Base-by-base conservation (phyloP, 2,888 invertebrate genomes). In the Pyrrhia umbra region DNA sequence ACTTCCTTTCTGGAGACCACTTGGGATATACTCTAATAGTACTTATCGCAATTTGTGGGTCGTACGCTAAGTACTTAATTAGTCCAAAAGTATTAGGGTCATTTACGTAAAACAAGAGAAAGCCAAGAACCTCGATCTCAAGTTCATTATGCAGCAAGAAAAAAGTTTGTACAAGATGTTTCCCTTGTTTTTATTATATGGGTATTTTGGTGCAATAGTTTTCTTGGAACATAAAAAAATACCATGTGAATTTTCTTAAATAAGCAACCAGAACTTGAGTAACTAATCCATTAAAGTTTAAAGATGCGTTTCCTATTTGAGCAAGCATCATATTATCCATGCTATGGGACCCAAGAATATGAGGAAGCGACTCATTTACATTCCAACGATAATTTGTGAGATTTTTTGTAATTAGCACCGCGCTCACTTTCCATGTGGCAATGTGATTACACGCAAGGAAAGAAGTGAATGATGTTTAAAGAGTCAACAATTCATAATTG, bases 311-410 rank as follows among this genome's bases (percentile, higher is more conserved):
- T 69, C 69, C 59, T 75, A 60, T 78, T 72, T 70, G 69, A 55
- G 46, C 56, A 62, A 63, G 40, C 42, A 46, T 54, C 73, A 51
- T 54, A 68, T 69, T 75, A 66, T 66, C 57, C 66, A 50, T 63
- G 49, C 42, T 56, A 75, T 66, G 66, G 66, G 49, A 62, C 65
- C 61, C 62, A 56, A 63, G 51, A 39, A 15, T 16, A 55, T 34
- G 42, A 76, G 82, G 81, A 81, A 81, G 68, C 67, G 16, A 65
- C 76, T 76, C 64, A 81, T 81, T 81, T 76, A 67, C 80, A 80
- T 81, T 78, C 82, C 80, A 45, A 62, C 66, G 82, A 77, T 82
- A 77, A 80, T 80, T 80, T 74, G 82, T 81, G 80, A 76, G 80
- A 80, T 82, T 80, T 79, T 80, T 82, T 80, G 42, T 80, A 81